Evolutionary conservation across 2,888 invertebrate genomes (phyloP), one percentile per base, ranked within the genome.

Genomic region (Gastrophysa polygoni): DNA sequence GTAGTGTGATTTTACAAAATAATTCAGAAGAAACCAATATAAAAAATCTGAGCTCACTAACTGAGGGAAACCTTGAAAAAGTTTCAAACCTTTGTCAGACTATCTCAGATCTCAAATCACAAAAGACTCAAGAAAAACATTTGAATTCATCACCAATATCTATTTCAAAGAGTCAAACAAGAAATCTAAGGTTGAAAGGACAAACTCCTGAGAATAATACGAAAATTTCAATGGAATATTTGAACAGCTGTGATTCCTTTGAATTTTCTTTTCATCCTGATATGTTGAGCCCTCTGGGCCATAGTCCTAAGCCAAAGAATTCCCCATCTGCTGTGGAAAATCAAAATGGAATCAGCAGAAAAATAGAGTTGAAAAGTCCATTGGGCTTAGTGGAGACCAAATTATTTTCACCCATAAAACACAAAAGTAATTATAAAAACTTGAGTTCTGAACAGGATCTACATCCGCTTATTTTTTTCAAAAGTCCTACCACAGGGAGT

Each of bases 221-320:
- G 11, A 20, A 20, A 52, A 21, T 29, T 50, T 7, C n/a, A 24
- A 8, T 32, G 10, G 57, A 57, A 28, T 20, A 28, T 20, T 10
- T 34, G 14, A 24, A 47, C 24, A 63, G 59, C 21, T 29, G n/a
- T 47, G 44, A 54, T 18, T 57, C 28, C 10, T 63, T 34, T 29
- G 46, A 48, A 34, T 43, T 28, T 7, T 46, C 58, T 11, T 11
- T 38, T 2, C 55, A 54, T 56, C 62, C 64, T 14, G 43, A 44
- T 47, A 24, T 61, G 29, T 21, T 68, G 32, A 68, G 68, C 16
- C 68, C 68, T 32, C 50, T 68, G 34, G 57, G 50, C 11, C 56
- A 34, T 28, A 63, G 55, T 47, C 61, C 63, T 14, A 56, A 24
- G 38, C 20, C 20, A 4, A 50, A 28, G 7, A 50, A 10, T 29